Base-by-base conservation (phyloP, 1,140 invertebrate genomes). In the Monomorium pharaonis region DNA sequence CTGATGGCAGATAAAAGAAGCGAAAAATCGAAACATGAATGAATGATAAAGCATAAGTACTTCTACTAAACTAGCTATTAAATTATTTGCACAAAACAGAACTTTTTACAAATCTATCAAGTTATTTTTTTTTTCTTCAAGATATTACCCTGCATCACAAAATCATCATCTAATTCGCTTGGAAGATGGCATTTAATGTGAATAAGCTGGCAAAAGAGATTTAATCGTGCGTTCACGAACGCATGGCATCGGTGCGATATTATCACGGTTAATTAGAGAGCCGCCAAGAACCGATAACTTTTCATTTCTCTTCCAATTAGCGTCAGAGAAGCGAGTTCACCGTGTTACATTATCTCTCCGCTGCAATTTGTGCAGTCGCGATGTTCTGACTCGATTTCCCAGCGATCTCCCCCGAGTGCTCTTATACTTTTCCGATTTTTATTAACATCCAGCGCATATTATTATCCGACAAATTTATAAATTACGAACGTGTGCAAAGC, bases 251-350 rank as follows among this genome's bases (percentile, higher is more conserved):
- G 42, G 33, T 16, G 24, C 14, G 44, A 67, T 60, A 60, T 87
- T 80, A 63, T 77, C 54, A 49, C 51, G 54, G 56, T 87, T 89
- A 89, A 90, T 90, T 89, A 89, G 77, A 49, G 56, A 42, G 18
- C 56, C 58, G 69, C 60, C 54, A 87, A 85, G 49, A 62, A 74
- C 63, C 86, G 70, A 89, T 87, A 89, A 90, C 88, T 89, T 89
- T 87, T 87, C 85, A 74, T 87, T 87, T 89, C 77, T 87, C 72
- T 81, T 76, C 72, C 89, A 90, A 90, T 89, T 89, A 90, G 37
- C 78, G 58, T 77, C 86, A 89, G 60, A 74, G 60, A 67, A 21
- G 27, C 27, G 30, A 51, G 63, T 33, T 30, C n/a, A 14, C 47
- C 58, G 69, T 42, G 75, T 89, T 85, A 88, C 72, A 67, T 69